Evolutionary conservation across 1,140 invertebrate species (phyloP).

Genomic region (Dendrolimus kikuchii): DNA sequence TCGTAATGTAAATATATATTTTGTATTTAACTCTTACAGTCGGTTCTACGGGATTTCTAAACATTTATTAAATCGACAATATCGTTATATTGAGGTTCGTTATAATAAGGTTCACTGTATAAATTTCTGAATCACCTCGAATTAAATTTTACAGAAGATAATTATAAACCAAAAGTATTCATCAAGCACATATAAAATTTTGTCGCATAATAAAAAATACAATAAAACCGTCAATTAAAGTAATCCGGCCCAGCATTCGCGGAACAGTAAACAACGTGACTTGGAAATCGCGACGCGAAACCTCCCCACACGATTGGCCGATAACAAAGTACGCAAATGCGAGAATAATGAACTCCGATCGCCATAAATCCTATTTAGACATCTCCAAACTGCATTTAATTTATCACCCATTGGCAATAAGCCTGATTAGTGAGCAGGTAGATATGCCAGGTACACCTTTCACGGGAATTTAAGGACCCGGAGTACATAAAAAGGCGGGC

Average conservation of each 20-base stretch:
- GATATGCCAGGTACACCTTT: constrained; percentile 46
- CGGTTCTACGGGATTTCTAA: too few species aligned
- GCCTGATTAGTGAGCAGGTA: constrained; percentile 48
- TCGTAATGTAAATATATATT: too few species aligned
- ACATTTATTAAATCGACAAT: too few species aligned
- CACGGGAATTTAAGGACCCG: constrained; percentile 42
- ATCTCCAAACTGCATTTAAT: constrained; percentile 42
- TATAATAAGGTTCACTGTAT: too few species aligned
- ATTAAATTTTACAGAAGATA: too few species aligned
- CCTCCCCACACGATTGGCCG: constrained; percentile 15
- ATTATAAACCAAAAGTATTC: too few species aligned
- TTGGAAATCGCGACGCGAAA: not conserved
- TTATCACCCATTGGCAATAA: constrained; percentile 46
- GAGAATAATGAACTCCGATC: constrained; percentile 47
- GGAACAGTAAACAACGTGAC: constrained; percentile 27
- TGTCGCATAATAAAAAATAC: not conserved
- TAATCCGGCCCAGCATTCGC: constrained; percentile 26
- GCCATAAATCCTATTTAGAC: constrained; percentile 36
- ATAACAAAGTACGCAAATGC: constrained; percentile 30
- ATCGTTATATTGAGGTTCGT: too few species aligned
- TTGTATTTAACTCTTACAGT: too few species aligned
- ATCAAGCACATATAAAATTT: too few species aligned
- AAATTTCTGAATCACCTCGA: too few species aligned
- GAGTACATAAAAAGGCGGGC: constrained; percentile 6
- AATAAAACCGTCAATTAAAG: constrained; percentile 19